Conservation (phyloP, 2,113 vertebrate genomes). For the Siniperca chuatsi region DNA sequence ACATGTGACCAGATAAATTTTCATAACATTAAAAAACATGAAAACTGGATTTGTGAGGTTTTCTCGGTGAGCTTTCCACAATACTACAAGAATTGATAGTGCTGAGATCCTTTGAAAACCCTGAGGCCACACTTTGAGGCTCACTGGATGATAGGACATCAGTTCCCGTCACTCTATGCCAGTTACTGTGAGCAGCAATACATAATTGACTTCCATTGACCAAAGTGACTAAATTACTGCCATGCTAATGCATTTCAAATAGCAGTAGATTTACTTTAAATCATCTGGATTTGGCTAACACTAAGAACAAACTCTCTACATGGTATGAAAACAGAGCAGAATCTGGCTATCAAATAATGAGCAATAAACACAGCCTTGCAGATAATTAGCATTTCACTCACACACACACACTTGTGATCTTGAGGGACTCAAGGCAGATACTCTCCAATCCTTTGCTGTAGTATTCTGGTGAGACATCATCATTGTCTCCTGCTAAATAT, state of each 20-base stretch:
- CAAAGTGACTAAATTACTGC: slow-evolving; percentile 20
- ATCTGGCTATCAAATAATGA: neutral
- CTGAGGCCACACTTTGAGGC: neutral
- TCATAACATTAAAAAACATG: neutral
- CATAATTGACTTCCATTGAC: slow-evolving; percentile 41
- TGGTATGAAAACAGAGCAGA: neutral
- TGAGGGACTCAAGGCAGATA: neutral
- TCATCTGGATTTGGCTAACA: neutral
- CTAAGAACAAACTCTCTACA: neutral
- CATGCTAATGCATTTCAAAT: slow-evolving; percentile 13
- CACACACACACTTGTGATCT: neutral
- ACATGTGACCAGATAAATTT: neutral
- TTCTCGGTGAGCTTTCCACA: neutral
- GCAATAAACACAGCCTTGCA: neutral
- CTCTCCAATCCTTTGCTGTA: neutral
- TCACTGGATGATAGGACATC: neutral
- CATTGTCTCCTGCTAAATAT: neutral
- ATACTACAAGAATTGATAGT: neutral
- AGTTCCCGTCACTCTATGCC: slow-evolving; percentile 14
- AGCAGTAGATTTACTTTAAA: slow-evolving; percentile 2
- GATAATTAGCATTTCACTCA: neutral
- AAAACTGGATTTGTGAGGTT: neutral
- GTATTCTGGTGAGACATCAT: neutral
- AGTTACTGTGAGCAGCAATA: slow-evolving; percentile 24
- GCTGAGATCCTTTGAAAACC: neutral